Base-by-base conservation (phyloP, 2,113 vertebrate genomes). In the Pampusana beccarii region DNA sequence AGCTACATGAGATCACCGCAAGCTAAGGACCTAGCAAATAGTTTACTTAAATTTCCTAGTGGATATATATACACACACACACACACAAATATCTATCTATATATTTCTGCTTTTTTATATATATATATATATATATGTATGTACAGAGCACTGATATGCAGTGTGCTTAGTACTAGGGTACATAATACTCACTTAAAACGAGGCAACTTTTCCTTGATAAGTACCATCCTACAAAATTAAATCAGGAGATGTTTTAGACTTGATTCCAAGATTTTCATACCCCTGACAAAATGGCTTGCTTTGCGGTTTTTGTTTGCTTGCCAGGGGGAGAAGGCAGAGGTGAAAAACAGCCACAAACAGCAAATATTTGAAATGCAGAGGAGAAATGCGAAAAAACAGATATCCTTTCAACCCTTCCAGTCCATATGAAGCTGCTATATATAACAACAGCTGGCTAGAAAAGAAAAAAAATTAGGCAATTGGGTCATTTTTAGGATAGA, bases 401-500 rank as follows among this genome's bases (percentile, higher is more conserved):
- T 40, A 58, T 4, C 44, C 16, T 51, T 56, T 42, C 50, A 91
- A 67, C 6, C 13, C 29, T 61, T 58, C 19, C 21, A 46, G 78
- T 65, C 31, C 21, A 12, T 16, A 36, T 42, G 21, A 79, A 74
- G 48, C 17, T 61, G 48, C 33, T 34, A 46, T 67, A 87, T 72
- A 84, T 26, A 53, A 75, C 26, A 85, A 34, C 17, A 91, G 61
- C 42, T 75, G 31, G 33, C 29, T 48, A 34, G 24, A 51, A 36
- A 84, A 69, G n/a, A 26, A 65, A 38, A 86, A 28, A 51, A 82
- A 53, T n/a, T 46, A 54, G 53, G 58, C 28, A 86, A 90, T 56
- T 24, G 10, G 65, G 61, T 94, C 48, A 82, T 31, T 97, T 90
- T 90, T 57, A 88, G 67, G 66, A 90, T 65, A 80, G 48, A 2